A percentile compares a stretch with the other conserved stretches of the same genome.
phyloP scores from a whole-genome alignment of 1,140 invertebrate species.

The Dufourea novaeangliae region DNA sequence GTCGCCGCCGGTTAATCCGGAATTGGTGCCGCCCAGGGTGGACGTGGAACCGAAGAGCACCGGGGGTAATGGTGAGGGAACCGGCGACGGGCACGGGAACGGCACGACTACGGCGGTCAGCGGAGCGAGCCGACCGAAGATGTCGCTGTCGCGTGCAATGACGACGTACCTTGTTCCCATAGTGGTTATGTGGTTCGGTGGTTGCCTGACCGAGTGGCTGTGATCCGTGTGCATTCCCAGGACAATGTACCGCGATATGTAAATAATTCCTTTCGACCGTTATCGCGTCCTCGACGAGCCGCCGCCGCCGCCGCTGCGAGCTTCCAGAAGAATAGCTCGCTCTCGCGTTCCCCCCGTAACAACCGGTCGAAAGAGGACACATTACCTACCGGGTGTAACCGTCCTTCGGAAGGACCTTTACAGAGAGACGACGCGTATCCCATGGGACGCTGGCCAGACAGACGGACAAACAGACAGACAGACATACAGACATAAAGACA shows the following conservation, averaged over 20 bases:
- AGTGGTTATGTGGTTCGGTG: slow-evolving; percentile 91
- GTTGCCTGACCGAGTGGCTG: slow-evolving; percentile 90
- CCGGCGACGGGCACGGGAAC: slow-evolving; percentile 44
- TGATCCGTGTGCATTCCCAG: slow-evolving; percentile 82
- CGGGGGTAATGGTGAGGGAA: slow-evolving; percentile 38
- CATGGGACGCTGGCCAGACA: too few relatives aligned
- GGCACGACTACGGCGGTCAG: slow-evolving; percentile 63
- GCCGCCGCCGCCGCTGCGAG: too few relatives aligned
- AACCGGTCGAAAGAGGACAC: background rate
- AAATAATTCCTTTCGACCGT: slow-evolving; percentile 68
- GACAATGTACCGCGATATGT: slow-evolving; percentile 69
- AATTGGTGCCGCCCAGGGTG: slow-evolving; percentile 64
- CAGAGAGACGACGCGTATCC: too few relatives aligned
- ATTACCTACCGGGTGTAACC: too few relatives aligned
- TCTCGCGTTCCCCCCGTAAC: too few relatives aligned
- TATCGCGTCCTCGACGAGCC: background rate
- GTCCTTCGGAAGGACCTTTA: too few relatives aligned
- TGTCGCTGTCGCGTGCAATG: slow-evolving; percentile 85
- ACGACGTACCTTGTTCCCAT: slow-evolving; percentile 89
- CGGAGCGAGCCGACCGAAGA: slow-evolving; percentile 82
- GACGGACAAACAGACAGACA: too few relatives aligned
- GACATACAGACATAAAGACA: too few relatives aligned
- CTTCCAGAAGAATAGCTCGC: too few relatives aligned
- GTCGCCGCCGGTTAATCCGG: slow-evolving; percentile 53
- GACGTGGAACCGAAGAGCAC: slow-evolving; percentile 72